These are phyloP conservation scores for Gobio occitaniae DNA, from an alignment of 2,797 vertebrate species.

Conservation along the genomic window DNA sequence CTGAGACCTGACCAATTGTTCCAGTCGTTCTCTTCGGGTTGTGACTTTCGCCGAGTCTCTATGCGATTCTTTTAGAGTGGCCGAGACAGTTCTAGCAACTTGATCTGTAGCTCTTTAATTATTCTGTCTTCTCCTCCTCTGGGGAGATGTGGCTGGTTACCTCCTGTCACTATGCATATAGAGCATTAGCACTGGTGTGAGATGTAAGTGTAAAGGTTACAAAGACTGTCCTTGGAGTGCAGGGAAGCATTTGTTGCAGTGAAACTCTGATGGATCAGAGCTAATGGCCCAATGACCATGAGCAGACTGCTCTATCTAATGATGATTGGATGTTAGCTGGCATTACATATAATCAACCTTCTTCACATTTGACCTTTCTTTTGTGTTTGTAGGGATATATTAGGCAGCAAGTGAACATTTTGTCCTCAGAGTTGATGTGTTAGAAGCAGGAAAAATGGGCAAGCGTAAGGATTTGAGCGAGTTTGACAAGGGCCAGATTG, in stretches of 20 bases:
- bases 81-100: slow-evolving; percentile 45
- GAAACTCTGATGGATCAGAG: slow-evolving; percentile 56
- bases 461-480: no score
- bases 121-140: slow-evolving; percentile 62
- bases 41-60: slow-evolving; percentile 10
- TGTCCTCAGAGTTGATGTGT: no score
- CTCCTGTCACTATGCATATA: slow-evolving; percentile 62
- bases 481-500: no score
- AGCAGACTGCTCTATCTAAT: slow-evolving; percentile 22
- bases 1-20: neutral
- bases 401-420: no score
- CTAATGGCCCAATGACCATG: slow-evolving; percentile 37
- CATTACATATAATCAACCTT: neutral
- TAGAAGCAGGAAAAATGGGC: no score
- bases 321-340: slow-evolving; percentile 37
- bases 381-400: no score
- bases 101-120: slow-evolving; percentile 60
- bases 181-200: slow-evolving; percentile 57
- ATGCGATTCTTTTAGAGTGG: neutral
- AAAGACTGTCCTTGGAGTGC: slow-evolving; percentile 55
- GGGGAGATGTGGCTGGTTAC: slow-evolving; percentile 61
- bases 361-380: neutral
- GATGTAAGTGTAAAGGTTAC: slow-evolving; percentile 61
- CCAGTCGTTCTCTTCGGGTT: neutral
- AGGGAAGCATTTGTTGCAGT: slow-evolving; percentile 46